Evolutionary conservation across 2,888 invertebrate species (phyloP).

Genomic region (Nomada flava): DNA sequence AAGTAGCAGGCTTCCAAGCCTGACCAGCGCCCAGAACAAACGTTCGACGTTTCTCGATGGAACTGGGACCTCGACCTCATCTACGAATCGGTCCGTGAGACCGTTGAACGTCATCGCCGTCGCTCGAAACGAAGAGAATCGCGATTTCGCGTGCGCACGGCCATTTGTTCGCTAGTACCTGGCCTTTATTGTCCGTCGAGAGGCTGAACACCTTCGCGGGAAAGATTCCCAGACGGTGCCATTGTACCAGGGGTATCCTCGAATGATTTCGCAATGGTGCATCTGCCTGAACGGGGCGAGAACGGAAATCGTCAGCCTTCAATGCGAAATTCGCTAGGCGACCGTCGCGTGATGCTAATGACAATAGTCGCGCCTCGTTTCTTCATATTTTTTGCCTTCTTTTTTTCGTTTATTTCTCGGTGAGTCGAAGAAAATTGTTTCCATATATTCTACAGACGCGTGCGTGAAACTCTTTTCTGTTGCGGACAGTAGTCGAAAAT

Average conservation of each 20-base stretch:
- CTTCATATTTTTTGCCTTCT: slow-evolving; percentile 31
- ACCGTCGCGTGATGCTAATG: slow-evolving; percentile 73
- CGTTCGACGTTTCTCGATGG: slow-evolving; percentile 12
- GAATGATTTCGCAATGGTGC: slow-evolving; percentile 64
- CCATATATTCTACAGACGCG: no score
- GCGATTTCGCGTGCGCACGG: slow-evolving; percentile 52
- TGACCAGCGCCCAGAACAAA: no score
- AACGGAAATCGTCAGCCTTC: slow-evolving; percentile 67
- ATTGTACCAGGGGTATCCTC: slow-evolving; percentile 74
- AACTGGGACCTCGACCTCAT: slow-evolving; percentile 68
- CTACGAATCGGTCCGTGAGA: slow-evolving; percentile 54
- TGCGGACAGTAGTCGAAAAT: no score
- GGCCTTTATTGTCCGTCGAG: slow-evolving; percentile 70
- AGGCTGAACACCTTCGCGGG: slow-evolving; percentile 77
- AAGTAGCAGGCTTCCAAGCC: background rate
- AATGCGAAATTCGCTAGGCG: slow-evolving; percentile 57
- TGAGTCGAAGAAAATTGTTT: background rate
- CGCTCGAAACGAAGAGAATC: slow-evolving; percentile 31
- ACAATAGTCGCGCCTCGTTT: slow-evolving; percentile 45
- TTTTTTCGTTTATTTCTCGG: background rate
- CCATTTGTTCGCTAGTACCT: slow-evolving; percentile 71
- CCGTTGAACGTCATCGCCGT: slow-evolving; percentile 32
- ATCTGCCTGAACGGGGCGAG: slow-evolving; percentile 36
- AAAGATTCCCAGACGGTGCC: slow-evolving; percentile 80
- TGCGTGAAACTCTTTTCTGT: no score